A percentile compares a stretch with the other conserved stretches of the same genome.
Conservation (phyloP, 2,797 vertebrate genomes). For the Telmatherina bonti region DNA sequence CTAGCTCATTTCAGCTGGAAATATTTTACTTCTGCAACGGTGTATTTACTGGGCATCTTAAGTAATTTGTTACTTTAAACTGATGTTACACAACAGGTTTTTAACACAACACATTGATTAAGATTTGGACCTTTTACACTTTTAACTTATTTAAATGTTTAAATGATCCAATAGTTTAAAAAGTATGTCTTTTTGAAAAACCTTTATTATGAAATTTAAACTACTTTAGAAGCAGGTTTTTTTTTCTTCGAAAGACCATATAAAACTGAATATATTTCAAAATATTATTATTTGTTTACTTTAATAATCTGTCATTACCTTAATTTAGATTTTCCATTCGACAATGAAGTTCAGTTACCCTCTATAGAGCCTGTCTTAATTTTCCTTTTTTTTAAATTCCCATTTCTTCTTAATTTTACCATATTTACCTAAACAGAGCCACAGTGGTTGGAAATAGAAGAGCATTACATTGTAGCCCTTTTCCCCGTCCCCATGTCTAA, state of each 20-base stretch:
- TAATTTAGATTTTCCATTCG: background rate
- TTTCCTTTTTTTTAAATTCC: background rate
- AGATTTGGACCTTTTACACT: background rate
- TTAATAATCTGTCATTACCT: background rate
- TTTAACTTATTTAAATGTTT: background rate
- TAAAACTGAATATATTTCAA: background rate
- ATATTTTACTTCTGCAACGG: background rate
- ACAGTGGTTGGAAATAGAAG: background rate
- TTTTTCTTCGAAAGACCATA: no score
- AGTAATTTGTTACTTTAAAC: background rate
- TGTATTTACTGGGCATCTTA: background rate
- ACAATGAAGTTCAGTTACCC: background rate
- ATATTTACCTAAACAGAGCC: background rate
- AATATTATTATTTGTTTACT: background rate
- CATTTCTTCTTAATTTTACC: background rate
- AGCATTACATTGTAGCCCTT: background rate
- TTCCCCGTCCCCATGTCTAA: background rate
- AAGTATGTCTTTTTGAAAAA: no score
- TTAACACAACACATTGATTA: background rate
- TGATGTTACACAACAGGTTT: no score
- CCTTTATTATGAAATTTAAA: background rate
- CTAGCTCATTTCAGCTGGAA: background rate
- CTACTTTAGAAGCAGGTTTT: no score
- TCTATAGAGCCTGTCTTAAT: background rate
- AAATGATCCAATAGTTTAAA: no score